phyloP scores from a whole-genome alignment of 2,888 invertebrate genomes.

The Selenia dentaria region DNA sequence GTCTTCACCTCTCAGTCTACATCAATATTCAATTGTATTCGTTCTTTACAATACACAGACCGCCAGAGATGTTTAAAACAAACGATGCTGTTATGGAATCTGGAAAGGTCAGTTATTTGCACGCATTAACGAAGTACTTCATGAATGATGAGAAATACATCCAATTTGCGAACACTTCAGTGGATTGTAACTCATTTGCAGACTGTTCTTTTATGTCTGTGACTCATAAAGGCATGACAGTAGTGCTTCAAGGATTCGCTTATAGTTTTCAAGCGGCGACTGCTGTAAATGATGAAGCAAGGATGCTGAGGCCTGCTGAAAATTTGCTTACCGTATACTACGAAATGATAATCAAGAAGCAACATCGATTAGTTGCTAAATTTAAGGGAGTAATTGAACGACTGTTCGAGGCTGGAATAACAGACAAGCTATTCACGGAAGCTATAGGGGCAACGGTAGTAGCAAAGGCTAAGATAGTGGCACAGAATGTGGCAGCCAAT shows the following conservation, averaged over 20 bases:
- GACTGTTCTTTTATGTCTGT: constrained; percentile 49
- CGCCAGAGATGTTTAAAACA: constrained; percentile 53
- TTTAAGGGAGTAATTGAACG: constrained; percentile 45
- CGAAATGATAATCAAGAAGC: constrained; percentile 62
- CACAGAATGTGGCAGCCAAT: constrained; percentile 50
- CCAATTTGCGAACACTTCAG: constrained; percentile 48
- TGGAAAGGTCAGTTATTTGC: constrained; percentile 48
- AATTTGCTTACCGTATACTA: constrained; percentile 58
- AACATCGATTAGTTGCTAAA: constrained; percentile 40
- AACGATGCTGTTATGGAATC: constrained; percentile 56
- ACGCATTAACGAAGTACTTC: constrained; percentile 49
- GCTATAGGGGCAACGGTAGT: constrained; percentile 56
- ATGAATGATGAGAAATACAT: constrained; percentile 49
- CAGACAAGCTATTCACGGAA: constrained; percentile 51
- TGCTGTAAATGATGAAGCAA: constrained; percentile 59
- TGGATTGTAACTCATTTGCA: constrained; percentile 46
- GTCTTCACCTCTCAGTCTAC: constrained; percentile 58
- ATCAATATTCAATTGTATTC: constrained; percentile 62
- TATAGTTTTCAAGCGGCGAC: constrained; percentile 52
- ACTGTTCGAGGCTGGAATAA: constrained; percentile 68
- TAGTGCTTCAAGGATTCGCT: constrained; percentile 50
- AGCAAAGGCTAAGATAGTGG: constrained; percentile 49
- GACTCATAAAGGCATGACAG: constrained; percentile 52
- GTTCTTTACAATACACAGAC: constrained; percentile 59
- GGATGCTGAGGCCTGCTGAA: constrained; percentile 48